Evolutionary conservation across 2,888 invertebrate genomes (phyloP), one percentile per base, ranked within the genome.

Genomic region (Geotrupes spiniger): DNA sequence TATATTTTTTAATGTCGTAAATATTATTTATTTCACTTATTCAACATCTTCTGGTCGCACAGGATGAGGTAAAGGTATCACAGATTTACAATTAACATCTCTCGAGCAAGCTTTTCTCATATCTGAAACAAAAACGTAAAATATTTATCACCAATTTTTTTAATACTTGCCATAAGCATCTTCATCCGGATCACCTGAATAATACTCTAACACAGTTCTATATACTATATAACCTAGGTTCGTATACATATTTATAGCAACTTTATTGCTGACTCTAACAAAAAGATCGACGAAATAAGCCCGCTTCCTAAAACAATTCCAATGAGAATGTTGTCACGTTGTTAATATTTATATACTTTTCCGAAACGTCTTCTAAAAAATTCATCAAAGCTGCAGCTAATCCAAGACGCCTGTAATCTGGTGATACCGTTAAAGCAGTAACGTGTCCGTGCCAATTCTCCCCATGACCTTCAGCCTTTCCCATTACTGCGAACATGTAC

Each of bases 401-500:
- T 1, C 96, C 96, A 8, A 97, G 74, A 57, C 98, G 80, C 63
- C 99, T 79, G 66, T 90, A 98, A 66, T 93, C 91, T 1, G 96
- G 94, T 2, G 96, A 92, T 1, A 99, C 96, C 4, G 96, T 96
- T 27, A 99, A 76, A 1, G 98, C 98, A 33, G 99, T 99, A 6
- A 99, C 98, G 76, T 99, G 99, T 1, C 99, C 99, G 77, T 99
- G 99, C 96, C 96, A 99, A 68, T 94, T 89, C 60, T 96, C 94
- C 41, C 89, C 87, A 59, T 84, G 84, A 0, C 99, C 99, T 77
- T 99, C 99, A 0, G 96, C 92, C 76, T 99, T 99, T 27, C 98
- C 98, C 97, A 99, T 98, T 43, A 99, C 96, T 97, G 68, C 54
- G 37, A 29, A 31, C n/a, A n/a, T n/a, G 8, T 27, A 38, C 10